phyloP scores from a whole-genome alignment of 2,797 vertebrate species.

The Pangasius djambal region DNA sequence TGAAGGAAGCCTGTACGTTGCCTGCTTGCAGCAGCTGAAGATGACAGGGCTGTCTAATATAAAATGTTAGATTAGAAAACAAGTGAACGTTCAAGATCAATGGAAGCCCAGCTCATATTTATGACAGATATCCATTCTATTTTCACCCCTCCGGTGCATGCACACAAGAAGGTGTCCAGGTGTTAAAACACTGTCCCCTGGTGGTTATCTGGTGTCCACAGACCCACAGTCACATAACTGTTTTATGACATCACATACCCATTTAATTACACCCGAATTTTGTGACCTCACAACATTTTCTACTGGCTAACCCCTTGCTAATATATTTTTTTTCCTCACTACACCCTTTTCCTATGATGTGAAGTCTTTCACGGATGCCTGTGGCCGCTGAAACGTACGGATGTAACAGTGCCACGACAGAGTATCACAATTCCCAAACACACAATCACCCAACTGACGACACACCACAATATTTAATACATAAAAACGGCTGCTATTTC shows the following conservation, averaged over 20 bases:
- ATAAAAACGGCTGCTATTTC: background rate
- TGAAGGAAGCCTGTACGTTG: background rate
- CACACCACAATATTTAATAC: background rate
- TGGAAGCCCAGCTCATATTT: background rate
- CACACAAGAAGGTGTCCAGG: background rate
- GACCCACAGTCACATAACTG: background rate
- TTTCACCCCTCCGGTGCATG: background rate
- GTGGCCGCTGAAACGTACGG: background rate
- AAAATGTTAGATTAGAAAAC: background rate
- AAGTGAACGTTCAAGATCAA: background rate
- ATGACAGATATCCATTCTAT: no score
- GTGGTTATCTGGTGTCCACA: background rate
- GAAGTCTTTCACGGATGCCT: background rate
- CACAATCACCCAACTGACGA: background rate
- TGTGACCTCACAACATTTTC: background rate
- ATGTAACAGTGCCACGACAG: background rate
- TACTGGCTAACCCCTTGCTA: background rate
- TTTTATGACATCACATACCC: no score
- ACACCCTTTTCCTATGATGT: background rate
- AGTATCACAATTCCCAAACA: background rate
- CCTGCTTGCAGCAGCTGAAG: background rate
- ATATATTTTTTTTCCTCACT: background rate
- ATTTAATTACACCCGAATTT: background rate
- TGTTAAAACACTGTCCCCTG: background rate
- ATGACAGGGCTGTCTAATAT: no score